A percentile compares a stretch with the other conserved stretches of the same genome.
Conservation (phyloP, 1,140 invertebrate species). For the Leptinotarsa lineolata region DNA sequence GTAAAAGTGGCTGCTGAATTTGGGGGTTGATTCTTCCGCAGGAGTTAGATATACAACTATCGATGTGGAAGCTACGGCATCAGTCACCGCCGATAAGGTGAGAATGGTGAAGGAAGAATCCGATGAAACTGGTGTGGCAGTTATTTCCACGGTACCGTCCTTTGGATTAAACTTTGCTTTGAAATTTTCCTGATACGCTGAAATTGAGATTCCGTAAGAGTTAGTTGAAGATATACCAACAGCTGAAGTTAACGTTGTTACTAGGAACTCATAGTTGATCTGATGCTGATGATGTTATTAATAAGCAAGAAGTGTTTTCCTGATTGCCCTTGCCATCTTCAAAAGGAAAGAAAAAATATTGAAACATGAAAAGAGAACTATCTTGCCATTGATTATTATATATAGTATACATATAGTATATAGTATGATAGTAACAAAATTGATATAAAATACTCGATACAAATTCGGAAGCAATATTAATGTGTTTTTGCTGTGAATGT, state of each 20-base stretch:
- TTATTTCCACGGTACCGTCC: neutral
- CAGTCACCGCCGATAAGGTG: neutral
- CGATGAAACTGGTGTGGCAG: neutral
- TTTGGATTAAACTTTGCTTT: neutral
- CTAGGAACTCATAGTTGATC: neutral
- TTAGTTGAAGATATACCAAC: neutral
- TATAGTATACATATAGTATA: too few species aligned
- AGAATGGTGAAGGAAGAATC: neutral
- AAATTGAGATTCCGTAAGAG: neutral
- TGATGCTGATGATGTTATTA: neutral
- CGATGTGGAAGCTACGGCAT: neutral
- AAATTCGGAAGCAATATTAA: too few species aligned
- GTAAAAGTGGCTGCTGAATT: slow-evolving; percentile 26
- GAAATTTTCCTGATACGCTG: slow-evolving; percentile 5
- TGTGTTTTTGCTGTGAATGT: too few species aligned
- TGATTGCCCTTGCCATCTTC: neutral
- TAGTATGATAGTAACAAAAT: too few species aligned
- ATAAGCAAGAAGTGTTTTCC: neutral
- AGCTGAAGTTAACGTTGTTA: neutral
- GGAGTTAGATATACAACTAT: slow-evolving; percentile 1
- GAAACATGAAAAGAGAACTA: too few species aligned
- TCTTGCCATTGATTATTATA: too few species aligned
- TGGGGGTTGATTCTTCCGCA: neutral
- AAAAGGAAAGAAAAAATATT: too few species aligned
- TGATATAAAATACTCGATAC: too few species aligned